Percentiles rank a stretch among this genome's conserved stretches.
These are phyloP conservation scores for Platynereis dumerilii DNA, from an alignment of 2,888 invertebrate genomes.

Conservation along the genomic window DNA sequence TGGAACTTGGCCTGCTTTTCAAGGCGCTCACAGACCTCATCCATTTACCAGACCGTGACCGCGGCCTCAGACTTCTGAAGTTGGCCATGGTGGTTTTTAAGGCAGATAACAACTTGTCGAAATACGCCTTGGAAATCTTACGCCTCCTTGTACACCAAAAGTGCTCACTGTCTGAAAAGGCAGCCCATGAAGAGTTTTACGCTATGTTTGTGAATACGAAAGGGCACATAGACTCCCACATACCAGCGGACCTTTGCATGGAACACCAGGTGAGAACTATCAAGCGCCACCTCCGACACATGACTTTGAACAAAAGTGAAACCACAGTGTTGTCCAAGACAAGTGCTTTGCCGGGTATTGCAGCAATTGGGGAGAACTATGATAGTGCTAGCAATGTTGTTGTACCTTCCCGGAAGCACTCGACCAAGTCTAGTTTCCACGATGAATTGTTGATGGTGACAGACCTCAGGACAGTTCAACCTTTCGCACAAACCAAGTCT, in stretches of 20 bases:
- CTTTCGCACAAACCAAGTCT: no score
- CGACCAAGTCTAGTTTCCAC: background rate
- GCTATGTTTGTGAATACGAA: slow-evolving; percentile 16
- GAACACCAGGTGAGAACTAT: slow-evolving; percentile 8
- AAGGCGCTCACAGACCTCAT: slow-evolving; percentile 1
- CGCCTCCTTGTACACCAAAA: slow-evolving; percentile 15
- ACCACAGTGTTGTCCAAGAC: background rate
- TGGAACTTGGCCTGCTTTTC: slow-evolving; percentile 22
- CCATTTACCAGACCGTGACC: slow-evolving; percentile 9
- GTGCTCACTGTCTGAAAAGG: slow-evolving; percentile 10
- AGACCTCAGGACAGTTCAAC: no score
- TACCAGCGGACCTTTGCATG: slow-evolving; percentile 17
- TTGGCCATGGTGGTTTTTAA: slow-evolving; percentile 16
- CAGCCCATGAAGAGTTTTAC: slow-evolving; percentile 12
- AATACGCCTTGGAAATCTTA: slow-evolving; percentile 21
- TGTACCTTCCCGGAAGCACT: background rate
- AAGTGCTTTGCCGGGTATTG: slow-evolving; percentile 2
- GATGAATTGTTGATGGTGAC: no score
- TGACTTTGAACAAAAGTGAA: slow-evolving; percentile 4
- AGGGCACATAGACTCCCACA: slow-evolving; percentile 15
- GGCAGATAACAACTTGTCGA: slow-evolving; percentile 1
- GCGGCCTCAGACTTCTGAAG: slow-evolving; percentile 9
- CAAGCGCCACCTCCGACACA: slow-evolving; percentile 2
- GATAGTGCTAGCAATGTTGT: background rate
- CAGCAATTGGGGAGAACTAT: background rate